Base-by-base conservation (phyloP, 2,797 vertebrate genomes). In the Sebastes hubbsi region DNA sequence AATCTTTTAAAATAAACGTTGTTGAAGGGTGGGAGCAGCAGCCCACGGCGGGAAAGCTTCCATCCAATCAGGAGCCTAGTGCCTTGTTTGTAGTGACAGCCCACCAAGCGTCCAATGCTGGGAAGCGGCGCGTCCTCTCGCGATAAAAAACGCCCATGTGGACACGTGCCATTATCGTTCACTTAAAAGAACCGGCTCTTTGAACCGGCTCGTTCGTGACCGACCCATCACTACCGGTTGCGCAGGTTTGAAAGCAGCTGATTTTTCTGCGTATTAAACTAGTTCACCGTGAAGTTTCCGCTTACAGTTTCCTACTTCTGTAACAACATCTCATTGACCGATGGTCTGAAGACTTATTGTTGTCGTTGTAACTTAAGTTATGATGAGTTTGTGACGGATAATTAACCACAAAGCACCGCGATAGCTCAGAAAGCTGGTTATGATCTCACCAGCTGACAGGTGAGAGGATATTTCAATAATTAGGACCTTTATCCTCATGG, bases 371-470 rank as follows among this genome's bases (percentile, higher is more conserved):
- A 42, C 38, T 49, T 30, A 38, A 13, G 52, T 54, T 13, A 63
- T 25, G 66, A 55, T 1, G 34, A 56, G n/a, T 77, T 71, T 64
- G 30, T 73, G 72, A 77, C 65, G 22, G 20, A 36, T 36, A 36
- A 36, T 36, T 36, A 42, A 52, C 20, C 24, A 52, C 12, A 75
- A 20, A 54, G 67, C 54, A 16, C 36, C 36, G 11, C 36, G 11
- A 56, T 30, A 30, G 54, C 55, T 2, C 34, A 88, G 75, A 75
- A 79, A 78, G 63, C 36, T 62, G 4, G 8, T 64, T 60, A 77
- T 80, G 75, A 27, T 74, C 80, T 81, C 54, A 66, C 11, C 69
- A 29, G 10, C 72, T 64, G 65, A 68, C 82, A 84, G 87, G 90
- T 92, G 83, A 91, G 24, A 72, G 20, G 18, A 10, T 9, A 13